Percentiles rank a stretch among this genome's conserved stretches.
Conservation (phyloP, 1,140 invertebrate genomes). For the Battus philenor region DNA sequence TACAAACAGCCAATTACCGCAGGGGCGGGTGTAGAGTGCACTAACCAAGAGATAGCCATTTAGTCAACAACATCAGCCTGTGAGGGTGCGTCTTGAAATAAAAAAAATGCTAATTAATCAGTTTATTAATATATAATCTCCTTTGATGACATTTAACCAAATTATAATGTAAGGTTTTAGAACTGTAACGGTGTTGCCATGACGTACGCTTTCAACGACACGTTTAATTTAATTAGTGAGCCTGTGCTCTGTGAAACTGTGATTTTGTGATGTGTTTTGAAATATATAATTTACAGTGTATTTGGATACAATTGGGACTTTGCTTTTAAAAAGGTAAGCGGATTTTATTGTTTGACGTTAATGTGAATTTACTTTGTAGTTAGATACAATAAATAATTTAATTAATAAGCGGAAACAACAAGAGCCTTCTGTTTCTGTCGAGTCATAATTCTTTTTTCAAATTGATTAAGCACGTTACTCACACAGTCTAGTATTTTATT, state of each 20-base stretch:
- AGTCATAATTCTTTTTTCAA: constrained; percentile 2
- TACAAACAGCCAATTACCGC: constrained; percentile 72
- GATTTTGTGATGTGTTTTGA: constrained; percentile 62
- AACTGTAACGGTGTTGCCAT: constrained; percentile 39
- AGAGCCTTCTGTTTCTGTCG: neutral
- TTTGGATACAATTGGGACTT: constrained; percentile 47
- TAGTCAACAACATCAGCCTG: constrained; percentile 59
- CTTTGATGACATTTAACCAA: neutral
- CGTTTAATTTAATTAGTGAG: constrained; percentile 69
- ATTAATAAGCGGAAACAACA: constrained; percentile 21
- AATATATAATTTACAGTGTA: constrained; percentile 28
- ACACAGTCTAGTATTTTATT: no score
- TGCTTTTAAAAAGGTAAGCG: constrained; percentile 37
- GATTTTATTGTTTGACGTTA: neutral
- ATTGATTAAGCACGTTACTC: no score
- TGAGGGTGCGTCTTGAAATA: constrained; percentile 42
- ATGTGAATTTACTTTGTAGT: constrained; percentile 1
- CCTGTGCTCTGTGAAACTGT: constrained; percentile 52
- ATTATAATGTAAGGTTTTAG: constrained; percentile 25
- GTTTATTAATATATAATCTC: constrained; percentile 15
- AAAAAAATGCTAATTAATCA: constrained; percentile 24
- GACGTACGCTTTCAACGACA: constrained; percentile 45
- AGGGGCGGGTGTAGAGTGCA: constrained; percentile 51
- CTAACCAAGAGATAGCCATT: constrained; percentile 60
- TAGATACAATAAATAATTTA: constrained; percentile 19